Evolutionary conservation across 2,797 vertebrate species (phyloP).

Genomic region (Oryzias dopingdopingensis): DNA sequence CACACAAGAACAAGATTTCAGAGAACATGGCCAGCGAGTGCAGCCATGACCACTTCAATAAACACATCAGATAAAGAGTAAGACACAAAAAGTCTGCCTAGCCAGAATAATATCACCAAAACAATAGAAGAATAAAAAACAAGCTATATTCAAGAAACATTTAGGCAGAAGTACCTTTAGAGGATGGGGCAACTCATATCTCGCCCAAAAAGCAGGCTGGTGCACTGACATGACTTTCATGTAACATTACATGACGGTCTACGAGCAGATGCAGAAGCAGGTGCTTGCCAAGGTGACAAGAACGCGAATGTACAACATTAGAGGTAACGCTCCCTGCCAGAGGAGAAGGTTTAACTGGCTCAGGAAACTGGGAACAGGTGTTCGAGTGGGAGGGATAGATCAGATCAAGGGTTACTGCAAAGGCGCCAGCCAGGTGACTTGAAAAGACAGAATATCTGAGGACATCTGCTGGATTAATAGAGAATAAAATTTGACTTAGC

Average conservation of each 20-base stretch:
- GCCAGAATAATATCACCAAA: too few species aligned
- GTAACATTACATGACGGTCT: slow-evolving; percentile 8
- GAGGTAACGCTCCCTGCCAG: background rate
- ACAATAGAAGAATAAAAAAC: too few species aligned
- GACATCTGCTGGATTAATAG: slow-evolving; percentile 9
- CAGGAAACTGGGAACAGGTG: slow-evolving; percentile 9
- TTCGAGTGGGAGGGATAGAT: slow-evolving; percentile 10
- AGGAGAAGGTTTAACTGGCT: background rate
- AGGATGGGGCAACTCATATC: background rate
- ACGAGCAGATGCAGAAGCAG: slow-evolving; percentile 5
- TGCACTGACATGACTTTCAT: slow-evolving; percentile 5
- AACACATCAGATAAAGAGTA: background rate
- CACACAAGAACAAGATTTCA: background rate
- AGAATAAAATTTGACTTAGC: slow-evolving; percentile 7
- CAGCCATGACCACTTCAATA: slow-evolving; percentile 14
- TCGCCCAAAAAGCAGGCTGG: background rate
- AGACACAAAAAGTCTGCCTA: too few species aligned
- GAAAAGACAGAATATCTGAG: slow-evolving; percentile 11
- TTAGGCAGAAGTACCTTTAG: too few species aligned
- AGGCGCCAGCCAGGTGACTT: background rate
- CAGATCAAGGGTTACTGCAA: slow-evolving; percentile 1
- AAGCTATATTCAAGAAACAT: too few species aligned
- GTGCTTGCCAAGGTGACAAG: slow-evolving; percentile 5
- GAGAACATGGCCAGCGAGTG: background rate
- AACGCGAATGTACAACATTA: background rate